Base-by-base conservation (phyloP, 2,797 vertebrate species). In the Antrozous pallidus region DNA sequence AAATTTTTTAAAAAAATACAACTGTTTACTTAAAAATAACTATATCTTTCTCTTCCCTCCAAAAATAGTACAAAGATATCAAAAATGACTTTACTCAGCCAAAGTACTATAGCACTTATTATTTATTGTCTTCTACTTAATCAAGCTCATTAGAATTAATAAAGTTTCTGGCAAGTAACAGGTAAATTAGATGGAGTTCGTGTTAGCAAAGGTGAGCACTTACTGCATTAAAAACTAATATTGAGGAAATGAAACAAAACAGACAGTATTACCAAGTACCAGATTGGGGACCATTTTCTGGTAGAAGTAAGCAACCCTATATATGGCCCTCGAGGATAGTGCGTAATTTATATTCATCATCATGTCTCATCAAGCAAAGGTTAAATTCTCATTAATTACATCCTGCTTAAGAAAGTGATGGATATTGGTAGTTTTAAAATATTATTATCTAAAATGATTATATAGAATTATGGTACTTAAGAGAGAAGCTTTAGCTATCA, bases 121-220 rank as follows among this genome's bases (percentile, higher is more conserved):
- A n/a, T n/a, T 13, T 87, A 84, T 20, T 70, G 47, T 87, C 91
- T 90, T 93, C 81, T n/a, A 91, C 47, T 93, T 90, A 93, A 26
- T 73, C 33, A 54, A n/a, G 42, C 10, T 88, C 82, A 38, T 49
- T 84, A 88, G 51, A 81, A 61, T 91, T 77, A 94, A 51, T 73
- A 14, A 54, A 33, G 26, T 26, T 94, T 77, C 83, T 2, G 71
- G 71, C 51, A 81, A 42, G 45, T 90, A 87, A 91, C 17, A 81
- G 38, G 63, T 42, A 63, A 75, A 80, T 69, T 74, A 61, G 69
- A 69, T 88, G 38, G 33, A 51, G 31, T 80, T 93, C 69, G n/a
- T 56, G 31, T 79, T 91, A 86, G 49, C 70, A 84, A 40, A 69
- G 8, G 36, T 56, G 36, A 28, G 49, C 26, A 88, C 47, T 63